phyloP scores from a whole-genome alignment of 2,797 vertebrate genomes.

The Nothura maculosa region DNA sequence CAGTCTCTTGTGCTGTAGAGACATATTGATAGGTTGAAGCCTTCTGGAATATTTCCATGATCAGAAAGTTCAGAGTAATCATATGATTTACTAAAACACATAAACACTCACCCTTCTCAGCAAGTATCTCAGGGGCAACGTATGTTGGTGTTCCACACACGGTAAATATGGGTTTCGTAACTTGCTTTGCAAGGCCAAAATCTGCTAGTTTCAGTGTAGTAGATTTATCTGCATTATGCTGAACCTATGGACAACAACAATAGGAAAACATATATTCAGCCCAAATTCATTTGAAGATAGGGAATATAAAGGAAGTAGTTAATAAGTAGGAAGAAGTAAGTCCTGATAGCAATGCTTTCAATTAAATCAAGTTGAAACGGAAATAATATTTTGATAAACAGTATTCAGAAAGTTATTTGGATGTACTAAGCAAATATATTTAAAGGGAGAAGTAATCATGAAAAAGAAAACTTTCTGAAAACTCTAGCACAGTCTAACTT shows the following conservation, averaged over 20 bases:
- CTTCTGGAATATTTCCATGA: not conserved
- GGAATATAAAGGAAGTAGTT: not conserved
- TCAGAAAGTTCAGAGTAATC: not conserved
- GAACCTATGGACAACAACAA: conserved; percentile 83
- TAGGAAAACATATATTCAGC: not conserved
- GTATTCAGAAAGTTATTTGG: not conserved
- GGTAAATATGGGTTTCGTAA: conserved; percentile 95
- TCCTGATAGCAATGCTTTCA: not conserved
- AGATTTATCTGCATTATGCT: conserved; percentile 85
- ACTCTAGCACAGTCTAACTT: not conserved
- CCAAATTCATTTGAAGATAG: not conserved
- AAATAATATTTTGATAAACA: not conserved
- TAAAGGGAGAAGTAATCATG: not conserved
- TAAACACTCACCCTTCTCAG: conserved; percentile 89
- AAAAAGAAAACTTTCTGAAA: not conserved
- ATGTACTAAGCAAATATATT: not conserved
- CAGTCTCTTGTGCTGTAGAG: not conserved
- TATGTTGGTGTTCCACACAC: conserved; percentile 98
- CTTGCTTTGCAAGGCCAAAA: conserved; percentile 95
- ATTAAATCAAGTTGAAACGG: not conserved
- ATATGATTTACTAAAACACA: not conserved
- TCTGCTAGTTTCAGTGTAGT: conserved; percentile 94
- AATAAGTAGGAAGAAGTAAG: not conserved
- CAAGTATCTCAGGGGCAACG: conserved; percentile 97
- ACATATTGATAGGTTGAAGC: not conserved